These are phyloP conservation scores for Spea bombifrons DNA, from an alignment of 2,113 vertebrate species.

Conservation along the genomic window DNA sequence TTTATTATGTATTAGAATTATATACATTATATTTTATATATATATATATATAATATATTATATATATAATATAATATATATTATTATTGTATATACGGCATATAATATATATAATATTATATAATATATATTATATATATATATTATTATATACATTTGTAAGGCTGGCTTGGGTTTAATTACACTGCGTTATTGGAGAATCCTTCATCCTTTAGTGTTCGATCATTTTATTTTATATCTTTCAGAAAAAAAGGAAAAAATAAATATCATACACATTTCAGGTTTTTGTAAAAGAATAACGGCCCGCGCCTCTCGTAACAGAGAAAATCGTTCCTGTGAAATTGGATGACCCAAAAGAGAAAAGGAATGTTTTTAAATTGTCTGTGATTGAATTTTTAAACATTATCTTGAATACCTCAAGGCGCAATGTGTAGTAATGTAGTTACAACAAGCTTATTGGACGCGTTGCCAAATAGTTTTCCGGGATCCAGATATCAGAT, in stretches of 20 bases:
- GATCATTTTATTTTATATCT: neutral
- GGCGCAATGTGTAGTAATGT: conserved; percentile 53
- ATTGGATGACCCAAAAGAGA: conserved; percentile 12
- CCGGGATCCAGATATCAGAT: conserved; percentile 68
- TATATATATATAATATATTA: too few species aligned
- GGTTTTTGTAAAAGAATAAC: neutral
- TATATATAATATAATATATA: too few species aligned
- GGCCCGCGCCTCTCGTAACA: conserved; percentile 14
- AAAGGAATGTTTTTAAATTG: conserved; percentile 38
- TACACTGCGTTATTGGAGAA: neutral
- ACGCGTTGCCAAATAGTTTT: conserved; percentile 61
- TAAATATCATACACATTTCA: conserved; percentile 19
- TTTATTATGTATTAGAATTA: too few species aligned
- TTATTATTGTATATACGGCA: too few species aligned
- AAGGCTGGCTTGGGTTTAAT: too few species aligned
- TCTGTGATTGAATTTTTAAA: conserved; percentile 50
- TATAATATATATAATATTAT: too few species aligned
- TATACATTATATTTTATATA: too few species aligned
- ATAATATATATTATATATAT: too few species aligned
- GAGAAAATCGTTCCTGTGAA: conserved; percentile 31
- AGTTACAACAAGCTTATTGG: conserved; percentile 56
- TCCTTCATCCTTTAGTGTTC: neutral
- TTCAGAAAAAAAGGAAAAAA: conserved; percentile 11
- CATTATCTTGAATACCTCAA: conserved; percentile 56
- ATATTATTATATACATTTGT: too few species aligned